Base-by-base conservation (phyloP, 2,797 vertebrate genomes). In the Gallinago nigripennis region DNA sequence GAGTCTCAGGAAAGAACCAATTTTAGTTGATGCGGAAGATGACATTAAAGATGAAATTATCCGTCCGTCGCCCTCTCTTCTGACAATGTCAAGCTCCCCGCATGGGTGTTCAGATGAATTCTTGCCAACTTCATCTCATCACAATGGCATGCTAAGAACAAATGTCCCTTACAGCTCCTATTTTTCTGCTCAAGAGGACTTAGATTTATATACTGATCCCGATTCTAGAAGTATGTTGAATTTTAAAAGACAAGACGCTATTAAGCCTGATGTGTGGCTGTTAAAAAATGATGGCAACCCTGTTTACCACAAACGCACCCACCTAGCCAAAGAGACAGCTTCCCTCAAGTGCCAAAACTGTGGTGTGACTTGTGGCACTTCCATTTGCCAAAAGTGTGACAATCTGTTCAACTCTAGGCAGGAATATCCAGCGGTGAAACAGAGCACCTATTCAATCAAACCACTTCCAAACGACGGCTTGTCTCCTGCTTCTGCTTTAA, bases 1-100 rank as follows among this genome's bases (percentile, higher is more conserved):
- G 96, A 99, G 99, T 94, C 98, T 99, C 91, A 98, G 99, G 95
- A 99, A 99, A 97, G 99, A 99, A 94, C 98, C 99, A 0, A 77
- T 98, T 83, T 97, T 99, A 37, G 98, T 98, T 5, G 99, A 99
- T 64, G 90, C 98, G 0, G 99, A 99, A 70, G 99, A 99, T 35
- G 99, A 99, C 93, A 94, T 98, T 68, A 99, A 99, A 97, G 99
- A 99, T 60, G 99, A 99, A 97, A 99, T 99, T 83, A 98, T 99
- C 78, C 98, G 99, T 28, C 99, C 99, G 1, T 98, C 98, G 28
- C 98, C 98, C 16, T 99, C 98, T 2, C 98, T 99, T 48, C 98
- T 99, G 96, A 96, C 99, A 35, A 97, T 98, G 97, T 98, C 98
- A 27, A 98, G 98, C 77, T 98, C 98, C 31, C 98, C 98, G 3